Evolutionary conservation across 92 coral and sea anemone genomes (phyloP).

Genomic region (Paragorgia papillata): DNA sequence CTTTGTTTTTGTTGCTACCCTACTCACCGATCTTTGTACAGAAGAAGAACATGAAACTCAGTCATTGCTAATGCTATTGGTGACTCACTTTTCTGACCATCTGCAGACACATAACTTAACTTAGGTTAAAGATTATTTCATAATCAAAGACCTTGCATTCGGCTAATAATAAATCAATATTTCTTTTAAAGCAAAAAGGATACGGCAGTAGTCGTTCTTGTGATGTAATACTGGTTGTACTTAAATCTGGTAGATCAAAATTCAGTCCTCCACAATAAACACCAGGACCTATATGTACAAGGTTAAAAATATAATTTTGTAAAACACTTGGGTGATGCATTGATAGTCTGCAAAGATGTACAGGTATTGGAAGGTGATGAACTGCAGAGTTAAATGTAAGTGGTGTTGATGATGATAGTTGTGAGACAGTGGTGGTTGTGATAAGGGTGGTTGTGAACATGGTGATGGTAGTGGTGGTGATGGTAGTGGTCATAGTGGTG

Average conservation of each 20-base stretch:
- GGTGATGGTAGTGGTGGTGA: too few species aligned
- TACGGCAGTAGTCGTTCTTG: conserved; percentile 83
- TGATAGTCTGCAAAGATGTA: too few species aligned
- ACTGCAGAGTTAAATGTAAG: too few species aligned
- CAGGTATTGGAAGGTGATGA: too few species aligned
- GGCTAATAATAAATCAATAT: too few species aligned
- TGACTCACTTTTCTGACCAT: conserved; percentile 59
- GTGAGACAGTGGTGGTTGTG: too few species aligned
- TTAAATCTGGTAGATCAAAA: conserved; percentile 63
- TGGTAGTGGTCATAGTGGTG: too few species aligned
- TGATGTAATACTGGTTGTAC: conserved; percentile 66
- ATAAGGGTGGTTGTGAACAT: too few species aligned
- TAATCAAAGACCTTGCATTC: background rate
- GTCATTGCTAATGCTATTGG: conserved; percentile 86
- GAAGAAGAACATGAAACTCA: conserved; percentile 91
- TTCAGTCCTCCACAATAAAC: conserved; percentile 87
- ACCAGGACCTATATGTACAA: conserved; percentile 81
- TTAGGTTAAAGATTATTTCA: background rate
- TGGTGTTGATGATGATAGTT: too few species aligned
- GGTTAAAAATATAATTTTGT: too few species aligned
- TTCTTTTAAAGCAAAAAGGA: conserved; percentile 50
- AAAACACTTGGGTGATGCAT: too few species aligned
- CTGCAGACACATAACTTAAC: conserved; percentile 36
- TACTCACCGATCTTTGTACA: conserved; percentile 73
- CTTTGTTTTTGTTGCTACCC: background rate